Conservation (phyloP, 2,113 vertebrate species). For the Capreolus pygargus region DNA sequence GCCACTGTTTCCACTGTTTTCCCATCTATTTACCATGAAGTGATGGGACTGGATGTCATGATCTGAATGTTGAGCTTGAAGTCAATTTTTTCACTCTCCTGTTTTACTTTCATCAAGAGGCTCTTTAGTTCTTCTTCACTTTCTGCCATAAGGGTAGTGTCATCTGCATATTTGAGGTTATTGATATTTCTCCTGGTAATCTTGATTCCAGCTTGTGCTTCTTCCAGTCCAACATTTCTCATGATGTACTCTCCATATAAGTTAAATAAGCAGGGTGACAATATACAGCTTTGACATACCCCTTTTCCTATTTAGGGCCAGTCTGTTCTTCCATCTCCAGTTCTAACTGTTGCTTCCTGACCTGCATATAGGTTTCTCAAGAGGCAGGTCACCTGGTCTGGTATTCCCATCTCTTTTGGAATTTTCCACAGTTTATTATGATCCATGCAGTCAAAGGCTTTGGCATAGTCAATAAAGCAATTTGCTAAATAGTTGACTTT, state of each 20-base stretch:
- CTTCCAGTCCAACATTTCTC: neutral
- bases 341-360: neutral
- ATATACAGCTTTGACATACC: neutral
- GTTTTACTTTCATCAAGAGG: neutral
- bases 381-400: neutral
- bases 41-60: accelerated
- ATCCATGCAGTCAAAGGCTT: neutral
- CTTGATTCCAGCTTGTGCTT: neutral
- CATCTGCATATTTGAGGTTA: neutral
- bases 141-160: neutral
- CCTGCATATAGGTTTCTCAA: neutral
- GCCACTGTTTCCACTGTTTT: neutral
- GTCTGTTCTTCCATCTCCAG: neutral
- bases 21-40: neutral
- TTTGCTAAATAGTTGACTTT: neutral
- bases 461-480: neutral
- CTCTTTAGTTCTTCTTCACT: neutral
- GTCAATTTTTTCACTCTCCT: neutral
- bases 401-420: neutral
- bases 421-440: neutral
- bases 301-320: neutral
- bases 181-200: neutral
- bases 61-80: neutral
- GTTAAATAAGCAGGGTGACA: neutral
- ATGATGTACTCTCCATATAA: neutral